Base-by-base conservation (phyloP, 2,113 vertebrate species). In the Muntiacus muntjak region DNA sequence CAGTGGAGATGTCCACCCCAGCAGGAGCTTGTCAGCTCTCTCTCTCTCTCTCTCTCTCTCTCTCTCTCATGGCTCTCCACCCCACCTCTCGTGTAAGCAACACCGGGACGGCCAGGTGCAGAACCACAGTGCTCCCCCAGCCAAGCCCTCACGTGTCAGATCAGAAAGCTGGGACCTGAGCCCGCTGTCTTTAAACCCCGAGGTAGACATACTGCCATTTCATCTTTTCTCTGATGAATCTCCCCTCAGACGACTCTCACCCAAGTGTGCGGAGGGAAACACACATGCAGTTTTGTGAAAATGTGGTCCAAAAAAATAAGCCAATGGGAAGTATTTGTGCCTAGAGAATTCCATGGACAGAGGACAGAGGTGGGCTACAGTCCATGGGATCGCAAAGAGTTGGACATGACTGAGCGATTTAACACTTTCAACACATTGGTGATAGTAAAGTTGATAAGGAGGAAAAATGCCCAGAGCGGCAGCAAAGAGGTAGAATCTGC, bases 391-490 rank as follows among this genome's bases (percentile, higher is more conserved):
- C 10, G 0, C 57, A 26, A 55, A 55, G 25, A 26, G 57, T 11
- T 58, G 10, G 57, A 58, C 57, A 58, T 26, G 57, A 58, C 57
- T 58, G 10, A 58, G 57, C 10, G 2, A 58, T 58, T 58, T 58
- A 58, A 58, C 57, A 26, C 7, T 58, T 58, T 58, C 57, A 10
- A 58, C 57, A 58, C 40, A 67, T 6, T 45, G 50, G 97, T 97
- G 87, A 94, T 45, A 83, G 82, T 36, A 47, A 91, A 97, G 96
- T 4, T 40, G 85, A 89, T 92, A 94, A 78, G 43, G 76, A 91
- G 12, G 12, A 9, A 96, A 97, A 96, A 74, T n/a, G 96, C 55
- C 64, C 71, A 60, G 55, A 50, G 82, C 67, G 95, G 95, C 94
- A 96, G 21, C n/a, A 95, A 74, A 76, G 57, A 82, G 21, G 23